Conservation (phyloP, 2,113 vertebrate species). For the Scalopus aquaticus region DNA sequence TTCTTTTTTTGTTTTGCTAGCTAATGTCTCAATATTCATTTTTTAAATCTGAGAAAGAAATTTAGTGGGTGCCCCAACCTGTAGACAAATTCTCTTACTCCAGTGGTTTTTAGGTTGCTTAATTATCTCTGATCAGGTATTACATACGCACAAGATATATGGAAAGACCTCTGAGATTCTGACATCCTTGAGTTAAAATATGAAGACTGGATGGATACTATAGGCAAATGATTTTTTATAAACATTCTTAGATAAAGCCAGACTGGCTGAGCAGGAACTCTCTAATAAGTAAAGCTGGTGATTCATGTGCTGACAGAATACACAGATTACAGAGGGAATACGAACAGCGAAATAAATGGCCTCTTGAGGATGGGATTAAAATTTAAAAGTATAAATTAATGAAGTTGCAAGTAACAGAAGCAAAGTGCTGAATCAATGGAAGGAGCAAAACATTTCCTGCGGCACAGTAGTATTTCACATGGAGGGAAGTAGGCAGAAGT, state of each 20-base stretch:
- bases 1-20: not conserved
- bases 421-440: not conserved
- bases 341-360: conserved; percentile 15
- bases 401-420: not conserved
- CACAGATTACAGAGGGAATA: not conserved
- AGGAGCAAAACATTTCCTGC: not conserved
- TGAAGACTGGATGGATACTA: not conserved
- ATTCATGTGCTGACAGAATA: not conserved
- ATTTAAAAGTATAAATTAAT: conserved; percentile 38
- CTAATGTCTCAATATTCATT: not conserved
- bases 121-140: not conserved
- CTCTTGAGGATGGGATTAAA: conserved; percentile 46
- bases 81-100: not conserved
- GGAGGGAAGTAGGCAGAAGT: not conserved
- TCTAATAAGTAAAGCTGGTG: not conserved
- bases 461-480: not conserved
- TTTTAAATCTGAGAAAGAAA: not conserved
- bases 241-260: not conserved
- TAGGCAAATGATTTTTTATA: not conserved
- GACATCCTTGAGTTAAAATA: not conserved
- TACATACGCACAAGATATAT: not conserved
- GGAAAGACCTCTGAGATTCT: not conserved
- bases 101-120: not conserved
- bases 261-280: not conserved
- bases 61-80: not conserved